These are phyloP conservation scores for Cyclophora albipunctata DNA, from an alignment of 2,888 invertebrate genomes.

Conservation along the genomic window DNA sequence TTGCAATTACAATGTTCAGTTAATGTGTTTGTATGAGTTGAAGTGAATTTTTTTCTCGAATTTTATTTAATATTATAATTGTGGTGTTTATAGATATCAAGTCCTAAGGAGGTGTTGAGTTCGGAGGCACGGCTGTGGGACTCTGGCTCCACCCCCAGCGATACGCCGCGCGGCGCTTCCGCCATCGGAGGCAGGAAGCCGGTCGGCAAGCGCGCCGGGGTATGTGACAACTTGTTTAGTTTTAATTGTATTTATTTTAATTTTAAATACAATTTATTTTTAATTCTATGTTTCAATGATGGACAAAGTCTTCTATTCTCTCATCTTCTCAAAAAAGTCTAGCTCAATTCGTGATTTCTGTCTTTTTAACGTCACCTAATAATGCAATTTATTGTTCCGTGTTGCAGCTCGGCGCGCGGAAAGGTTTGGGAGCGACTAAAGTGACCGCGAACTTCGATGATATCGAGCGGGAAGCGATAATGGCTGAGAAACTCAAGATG, in stretches of 20 bases:
- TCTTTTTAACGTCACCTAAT: no score
- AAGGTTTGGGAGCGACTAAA: constrained; percentile 94
- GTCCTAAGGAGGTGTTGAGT: constrained; percentile 33
- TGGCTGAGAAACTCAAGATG: constrained; percentile 84
- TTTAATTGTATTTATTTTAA: background rate
- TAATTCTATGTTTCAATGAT: background rate
- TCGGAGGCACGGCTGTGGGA: constrained; percentile 62
- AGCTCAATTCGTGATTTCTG: no score
- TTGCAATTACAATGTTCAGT: no score
- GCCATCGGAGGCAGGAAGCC: constrained; percentile 25
- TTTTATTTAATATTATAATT: no score
- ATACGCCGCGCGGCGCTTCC: constrained; percentile 21
- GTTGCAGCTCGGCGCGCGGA: constrained; percentile 86
- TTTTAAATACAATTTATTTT: background rate
- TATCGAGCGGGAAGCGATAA: constrained; percentile 91
- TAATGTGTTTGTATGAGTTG: no score
- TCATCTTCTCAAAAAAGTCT: no score
- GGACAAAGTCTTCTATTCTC: no score
- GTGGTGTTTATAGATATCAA: background rate
- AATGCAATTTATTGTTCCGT: constrained; percentile 2
- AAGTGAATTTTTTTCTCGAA: no score
- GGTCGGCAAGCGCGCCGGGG: constrained; percentile 35
- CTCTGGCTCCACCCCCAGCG: constrained; percentile 20
- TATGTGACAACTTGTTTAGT: constrained; percentile 11
- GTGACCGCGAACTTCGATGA: constrained; percentile 96